Evolutionary conservation across 2,113 vertebrate genomes (phyloP).

Genomic region (Triplophysa tibetana): DNA sequence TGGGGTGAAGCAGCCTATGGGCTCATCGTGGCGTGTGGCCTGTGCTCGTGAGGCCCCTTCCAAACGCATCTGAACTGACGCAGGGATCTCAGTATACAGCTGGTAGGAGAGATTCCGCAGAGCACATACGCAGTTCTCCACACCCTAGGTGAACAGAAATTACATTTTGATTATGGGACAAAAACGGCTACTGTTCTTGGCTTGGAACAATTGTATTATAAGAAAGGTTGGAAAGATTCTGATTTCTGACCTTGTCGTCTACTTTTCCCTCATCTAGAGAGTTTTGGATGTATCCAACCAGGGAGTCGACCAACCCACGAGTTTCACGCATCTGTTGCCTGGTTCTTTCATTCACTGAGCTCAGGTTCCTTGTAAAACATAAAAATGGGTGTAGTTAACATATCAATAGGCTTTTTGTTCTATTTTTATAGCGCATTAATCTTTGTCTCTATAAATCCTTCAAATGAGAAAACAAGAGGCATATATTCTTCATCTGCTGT

Average conservation of each 20-base stretch:
- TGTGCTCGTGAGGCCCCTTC: conserved; percentile 78
- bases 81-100: conserved; percentile 89
- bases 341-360: conserved; percentile 90
- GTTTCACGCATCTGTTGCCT: conserved; percentile 93
- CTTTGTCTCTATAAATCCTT: neutral
- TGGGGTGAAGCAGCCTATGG: conserved; percentile 89
- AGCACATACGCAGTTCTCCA: conserved; percentile 90
- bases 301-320: conserved; percentile 85
- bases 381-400: conserved; percentile 6
- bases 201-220: neutral
- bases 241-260: conserved; percentile 84
- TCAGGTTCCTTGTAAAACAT: conserved; percentile 82
- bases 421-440: neutral
- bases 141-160: conserved; percentile 73
- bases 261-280: conserved; percentile 81
- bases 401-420: neutral
- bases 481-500: neutral
- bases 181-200: neutral
- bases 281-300: conserved; percentile 85
- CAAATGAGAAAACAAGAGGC: neutral
- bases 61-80: conserved; percentile 80
- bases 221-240: no score
- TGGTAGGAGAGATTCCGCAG: conserved; percentile 95
- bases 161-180: no score
- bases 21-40: conserved; percentile 64